Conservation (phyloP, 2,888 invertebrate species). For the Apotomis capreana region DNA sequence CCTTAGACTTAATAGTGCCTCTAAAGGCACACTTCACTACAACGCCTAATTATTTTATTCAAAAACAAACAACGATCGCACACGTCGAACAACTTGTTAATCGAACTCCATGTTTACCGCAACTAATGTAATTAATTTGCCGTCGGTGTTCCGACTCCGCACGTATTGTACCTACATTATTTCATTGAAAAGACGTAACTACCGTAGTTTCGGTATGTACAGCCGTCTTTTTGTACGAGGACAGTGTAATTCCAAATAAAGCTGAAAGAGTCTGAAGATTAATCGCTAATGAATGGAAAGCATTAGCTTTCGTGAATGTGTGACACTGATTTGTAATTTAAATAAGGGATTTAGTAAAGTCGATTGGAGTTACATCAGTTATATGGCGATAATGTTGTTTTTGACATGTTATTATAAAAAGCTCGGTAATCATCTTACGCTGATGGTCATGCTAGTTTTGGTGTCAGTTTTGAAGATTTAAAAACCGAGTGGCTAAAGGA, state of each 20-base stretch:
- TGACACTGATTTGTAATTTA: conserved; percentile 1
- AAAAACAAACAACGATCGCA: conserved; percentile 10
- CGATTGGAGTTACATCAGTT: neutral
- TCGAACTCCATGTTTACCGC: conserved; percentile 30
- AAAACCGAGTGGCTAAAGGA: too few relatives aligned
- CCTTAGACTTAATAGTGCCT: neutral
- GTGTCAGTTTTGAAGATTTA: too few relatives aligned
- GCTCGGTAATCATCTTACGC: too few relatives aligned
- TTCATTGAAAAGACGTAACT: neutral
- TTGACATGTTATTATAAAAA: neutral
- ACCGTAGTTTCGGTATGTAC: neutral
- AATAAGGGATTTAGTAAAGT: neutral
- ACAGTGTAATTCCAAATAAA: conserved; percentile 1
- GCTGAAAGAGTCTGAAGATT: conserved; percentile 5
- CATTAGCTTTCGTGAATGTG: neutral
- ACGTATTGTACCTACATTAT: neutral
- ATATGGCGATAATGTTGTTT: neutral
- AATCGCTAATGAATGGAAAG: conserved; percentile 17
- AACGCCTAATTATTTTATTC: conserved; percentile 5
- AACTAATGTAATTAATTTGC: conserved; percentile 41
- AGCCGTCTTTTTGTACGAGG: neutral
- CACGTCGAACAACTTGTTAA: conserved; percentile 31
- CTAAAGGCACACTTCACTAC: too few relatives aligned
- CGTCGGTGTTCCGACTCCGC: conserved; percentile 29
- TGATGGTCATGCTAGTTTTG: too few relatives aligned